A percentile compares a stretch with the other conserved stretches of the same genome.
Evolutionary conservation across 2,113 vertebrate species (phyloP).

Genomic region (Hucho hucho): DNA sequence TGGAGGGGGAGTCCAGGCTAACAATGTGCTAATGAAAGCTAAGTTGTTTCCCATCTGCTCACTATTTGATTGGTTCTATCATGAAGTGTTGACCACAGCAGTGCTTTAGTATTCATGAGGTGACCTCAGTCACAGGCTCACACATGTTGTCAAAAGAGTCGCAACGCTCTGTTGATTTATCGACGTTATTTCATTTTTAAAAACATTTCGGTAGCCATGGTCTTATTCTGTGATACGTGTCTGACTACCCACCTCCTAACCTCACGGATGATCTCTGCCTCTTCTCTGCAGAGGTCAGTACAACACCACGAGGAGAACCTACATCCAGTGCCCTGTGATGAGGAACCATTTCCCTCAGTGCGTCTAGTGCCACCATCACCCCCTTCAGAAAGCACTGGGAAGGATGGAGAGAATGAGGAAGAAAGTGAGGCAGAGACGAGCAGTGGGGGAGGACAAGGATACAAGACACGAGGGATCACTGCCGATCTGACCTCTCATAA

Average conservation of each 20-base stretch:
- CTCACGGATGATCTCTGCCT: not conserved
- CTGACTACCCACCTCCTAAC: no score
- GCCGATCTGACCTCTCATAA: not conserved
- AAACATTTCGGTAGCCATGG: not conserved
- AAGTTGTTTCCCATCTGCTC: not conserved
- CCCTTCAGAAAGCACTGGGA: constrained; percentile 15
- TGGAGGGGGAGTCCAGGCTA: not conserved
- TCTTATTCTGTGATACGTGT: no score
- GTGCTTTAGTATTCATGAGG: not conserved
- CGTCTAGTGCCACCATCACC: not conserved
- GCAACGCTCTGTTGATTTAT: not conserved
- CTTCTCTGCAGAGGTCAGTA: constrained; percentile 30
- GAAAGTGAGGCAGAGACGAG: not conserved
- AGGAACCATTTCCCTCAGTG: not conserved
- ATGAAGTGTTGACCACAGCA: not conserved
- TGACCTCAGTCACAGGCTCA: no score
- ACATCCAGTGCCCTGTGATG: fast-evolving
- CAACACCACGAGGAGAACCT: not conserved
- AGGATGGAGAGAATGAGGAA: not conserved
- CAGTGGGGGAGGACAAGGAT: not conserved
- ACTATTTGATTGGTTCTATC: not conserved
- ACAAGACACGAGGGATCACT: not conserved
- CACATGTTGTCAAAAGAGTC: not conserved
- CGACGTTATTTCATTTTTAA: not conserved
- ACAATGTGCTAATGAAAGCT: not conserved